Percentiles rank a stretch among this genome's conserved stretches.
Evolutionary conservation across 2,113 vertebrate genomes (phyloP).

Genomic region (Piaya cayana): DNA sequence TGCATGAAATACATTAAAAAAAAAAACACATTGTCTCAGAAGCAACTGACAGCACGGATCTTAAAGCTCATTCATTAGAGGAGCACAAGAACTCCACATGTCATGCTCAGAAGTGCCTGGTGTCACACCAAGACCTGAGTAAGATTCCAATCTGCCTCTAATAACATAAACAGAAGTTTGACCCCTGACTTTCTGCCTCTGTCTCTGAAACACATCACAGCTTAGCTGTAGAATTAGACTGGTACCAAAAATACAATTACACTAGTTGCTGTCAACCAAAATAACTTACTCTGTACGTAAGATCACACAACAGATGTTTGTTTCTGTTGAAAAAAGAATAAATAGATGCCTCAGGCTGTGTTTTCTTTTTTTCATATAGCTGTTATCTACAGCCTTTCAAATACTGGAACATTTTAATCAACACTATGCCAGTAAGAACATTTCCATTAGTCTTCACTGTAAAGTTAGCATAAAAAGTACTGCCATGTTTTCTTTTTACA

Average conservation of each 20-base stretch:
- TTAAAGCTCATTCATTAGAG: background rate
- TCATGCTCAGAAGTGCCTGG: background rate
- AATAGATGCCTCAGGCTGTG: background rate
- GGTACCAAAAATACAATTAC: background rate
- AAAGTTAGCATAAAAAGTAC: background rate
- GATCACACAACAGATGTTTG: background rate
- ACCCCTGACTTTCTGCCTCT: background rate
- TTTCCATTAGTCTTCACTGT: background rate
- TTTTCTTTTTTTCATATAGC: background rate
- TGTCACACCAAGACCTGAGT: background rate
- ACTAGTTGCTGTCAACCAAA: background rate
- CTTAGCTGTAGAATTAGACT: background rate
- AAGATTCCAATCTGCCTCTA: background rate
- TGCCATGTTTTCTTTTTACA: background rate
- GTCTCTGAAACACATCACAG: background rate
- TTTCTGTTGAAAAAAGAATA: background rate
- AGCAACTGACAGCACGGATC: background rate
- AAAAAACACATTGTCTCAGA: background rate
- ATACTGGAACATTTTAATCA: background rate
- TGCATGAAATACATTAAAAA: background rate
- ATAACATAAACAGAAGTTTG: background rate
- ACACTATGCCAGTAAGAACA: background rate
- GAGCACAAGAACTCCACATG: background rate
- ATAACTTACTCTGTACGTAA: background rate
- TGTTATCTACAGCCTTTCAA: background rate